phyloP scores from a whole-genome alignment of 2,888 invertebrate genomes.

The Emmelina monodactyla region DNA sequence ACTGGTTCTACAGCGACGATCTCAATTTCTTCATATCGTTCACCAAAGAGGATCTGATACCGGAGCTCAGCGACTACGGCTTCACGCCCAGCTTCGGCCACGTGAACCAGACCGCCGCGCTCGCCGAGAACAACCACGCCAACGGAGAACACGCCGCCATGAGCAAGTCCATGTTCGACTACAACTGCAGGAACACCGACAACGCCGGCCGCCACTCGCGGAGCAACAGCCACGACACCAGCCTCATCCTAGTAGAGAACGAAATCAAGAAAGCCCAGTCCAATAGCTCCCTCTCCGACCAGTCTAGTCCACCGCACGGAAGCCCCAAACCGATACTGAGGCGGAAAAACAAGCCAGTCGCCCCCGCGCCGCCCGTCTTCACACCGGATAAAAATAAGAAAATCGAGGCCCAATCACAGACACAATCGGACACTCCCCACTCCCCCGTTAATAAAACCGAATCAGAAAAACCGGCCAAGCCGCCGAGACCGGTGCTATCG shows the following conservation, averaged over 20 bases:
- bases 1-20: constrained; percentile 84
- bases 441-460: constrained; percentile 31
- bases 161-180: constrained; percentile 52
- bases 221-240: constrained; percentile 69
- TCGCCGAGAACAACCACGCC: constrained; percentile 42
- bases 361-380: constrained; percentile 73
- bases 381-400: constrained; percentile 56
- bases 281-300: constrained; percentile 72
- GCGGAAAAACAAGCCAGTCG: constrained; percentile 78
- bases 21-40: constrained; percentile 75
- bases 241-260: constrained; percentile 53
- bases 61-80: constrained; percentile 57
- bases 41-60: constrained; percentile 63
- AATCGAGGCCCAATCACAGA: constrained; percentile 24
- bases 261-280: constrained; percentile 70
- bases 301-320: constrained; percentile 73
- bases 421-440: constrained; percentile 23
- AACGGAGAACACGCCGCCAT: constrained; percentile 51
- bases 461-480: constrained; percentile 67
- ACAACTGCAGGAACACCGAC: constrained; percentile 27
- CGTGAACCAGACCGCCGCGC: constrained; percentile 46
- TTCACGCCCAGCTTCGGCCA: constrained; percentile 44
- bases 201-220: constrained; percentile 53
- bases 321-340: constrained; percentile 78
- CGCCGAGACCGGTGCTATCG: constrained; percentile 66